These are phyloP conservation scores for Dione juno DNA, from an alignment of 2,888 invertebrate species.

Conservation along the genomic window DNA sequence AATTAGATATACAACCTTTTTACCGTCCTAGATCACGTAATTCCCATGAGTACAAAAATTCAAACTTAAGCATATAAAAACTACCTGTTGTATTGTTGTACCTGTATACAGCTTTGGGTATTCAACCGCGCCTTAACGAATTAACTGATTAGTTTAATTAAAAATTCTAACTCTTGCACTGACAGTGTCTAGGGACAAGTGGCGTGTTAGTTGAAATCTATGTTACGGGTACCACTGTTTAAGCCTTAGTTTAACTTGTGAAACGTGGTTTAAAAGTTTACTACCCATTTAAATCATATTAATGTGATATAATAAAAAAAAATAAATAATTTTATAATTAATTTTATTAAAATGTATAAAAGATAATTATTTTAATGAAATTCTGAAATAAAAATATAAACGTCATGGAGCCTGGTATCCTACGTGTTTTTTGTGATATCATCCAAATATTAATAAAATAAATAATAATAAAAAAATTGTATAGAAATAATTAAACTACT, in stretches of 20 bases:
- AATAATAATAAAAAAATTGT: background rate
- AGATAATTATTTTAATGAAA: too few species aligned
- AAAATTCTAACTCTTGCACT: constrained; percentile 79
- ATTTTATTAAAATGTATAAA: too few species aligned
- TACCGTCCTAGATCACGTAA: constrained; percentile 29
- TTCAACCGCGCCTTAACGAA: constrained; percentile 68
- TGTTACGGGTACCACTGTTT: constrained; percentile 51
- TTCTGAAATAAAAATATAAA: too few species aligned
- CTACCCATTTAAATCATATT: background rate
- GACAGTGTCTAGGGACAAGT: constrained; percentile 63
- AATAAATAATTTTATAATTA: background rate
- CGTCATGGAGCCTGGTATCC: too few species aligned
- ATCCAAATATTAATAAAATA: too few species aligned
- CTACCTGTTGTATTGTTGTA: constrained; percentile 44
- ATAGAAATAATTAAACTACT: background rate
- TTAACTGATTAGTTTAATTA: constrained; percentile 83
- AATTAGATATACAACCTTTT: constrained; percentile 41
- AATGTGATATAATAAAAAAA: background rate
- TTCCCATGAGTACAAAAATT: constrained; percentile 42
- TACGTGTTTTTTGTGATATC: too few species aligned
- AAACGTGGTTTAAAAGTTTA: background rate
- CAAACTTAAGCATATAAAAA: constrained; percentile 38
- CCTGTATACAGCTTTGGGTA: constrained; percentile 47
- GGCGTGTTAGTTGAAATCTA: constrained; percentile 72
- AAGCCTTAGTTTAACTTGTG: constrained; percentile 38